A percentile compares a stretch with the other conserved stretches of the same genome.
These are phyloP conservation scores for Peromyscus californicus DNA, from an alignment of 2,113 vertebrate genomes.

Conservation along the genomic window DNA sequence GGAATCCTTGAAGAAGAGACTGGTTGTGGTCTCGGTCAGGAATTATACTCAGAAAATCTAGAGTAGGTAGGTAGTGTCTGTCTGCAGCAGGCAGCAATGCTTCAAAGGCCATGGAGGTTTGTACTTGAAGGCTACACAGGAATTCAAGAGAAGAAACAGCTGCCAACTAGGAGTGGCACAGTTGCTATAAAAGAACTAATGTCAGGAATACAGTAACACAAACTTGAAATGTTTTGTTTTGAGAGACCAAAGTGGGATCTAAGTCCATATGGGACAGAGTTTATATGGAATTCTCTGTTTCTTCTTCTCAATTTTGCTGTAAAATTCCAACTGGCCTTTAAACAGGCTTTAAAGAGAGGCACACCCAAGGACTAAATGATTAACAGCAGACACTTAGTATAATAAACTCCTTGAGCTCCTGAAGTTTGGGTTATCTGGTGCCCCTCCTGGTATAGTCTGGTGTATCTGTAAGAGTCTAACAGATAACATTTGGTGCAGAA, in stretches of 20 bases:
- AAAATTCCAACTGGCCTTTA: not conserved
- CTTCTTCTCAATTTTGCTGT: not conserved
- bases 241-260: not conserved
- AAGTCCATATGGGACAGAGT: not conserved
- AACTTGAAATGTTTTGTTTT: not conserved
- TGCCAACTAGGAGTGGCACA: not conserved
- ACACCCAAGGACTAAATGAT: not conserved
- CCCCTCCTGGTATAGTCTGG: not conserved
- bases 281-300: not conserved
- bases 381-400: not conserved
- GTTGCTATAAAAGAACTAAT: slow-evolving; percentile 15
- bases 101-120: not conserved
- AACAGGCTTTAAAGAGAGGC: not conserved
- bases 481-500: not conserved
- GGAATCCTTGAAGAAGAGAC: not conserved
- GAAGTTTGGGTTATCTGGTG: not conserved
- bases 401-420: not conserved
- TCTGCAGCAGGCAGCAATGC: not conserved
- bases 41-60: not conserved
- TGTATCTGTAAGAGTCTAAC: slow-evolving; percentile 11
- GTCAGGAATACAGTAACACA: not conserved
- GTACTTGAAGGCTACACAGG: not conserved
- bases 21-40: not conserved
- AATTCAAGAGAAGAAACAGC: not conserved
- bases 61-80: not conserved